Percentiles rank a stretch among this genome's conserved stretches.
These are phyloP conservation scores for Pituophis catenifer DNA, from an alignment of 2,113 vertebrate genomes.

Conservation along the genomic window DNA sequence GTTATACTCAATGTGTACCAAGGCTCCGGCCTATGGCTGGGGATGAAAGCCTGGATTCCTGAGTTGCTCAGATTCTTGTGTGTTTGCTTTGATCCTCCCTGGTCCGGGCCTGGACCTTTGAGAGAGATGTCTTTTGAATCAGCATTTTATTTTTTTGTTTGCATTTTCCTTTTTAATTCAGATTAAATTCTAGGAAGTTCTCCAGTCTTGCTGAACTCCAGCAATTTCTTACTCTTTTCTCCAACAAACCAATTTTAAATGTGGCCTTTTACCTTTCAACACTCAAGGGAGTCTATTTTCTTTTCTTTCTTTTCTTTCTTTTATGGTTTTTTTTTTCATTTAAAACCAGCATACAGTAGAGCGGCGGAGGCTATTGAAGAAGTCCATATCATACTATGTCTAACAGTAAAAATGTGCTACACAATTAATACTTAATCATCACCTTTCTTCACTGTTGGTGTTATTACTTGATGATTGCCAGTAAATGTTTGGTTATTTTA, in stretches of 20 bases:
- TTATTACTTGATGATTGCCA: background rate
- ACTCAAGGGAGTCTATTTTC: background rate
- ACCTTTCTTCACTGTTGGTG: background rate
- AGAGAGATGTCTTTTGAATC: constrained; percentile 1
- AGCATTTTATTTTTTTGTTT: background rate
- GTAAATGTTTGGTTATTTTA: background rate
- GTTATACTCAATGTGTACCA: too few species aligned
- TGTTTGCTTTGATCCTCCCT: too few species aligned
- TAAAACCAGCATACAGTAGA: background rate
- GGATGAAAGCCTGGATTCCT: too few species aligned
- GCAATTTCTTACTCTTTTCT: background rate
- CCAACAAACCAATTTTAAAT: background rate
- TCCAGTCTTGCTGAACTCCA: background rate
- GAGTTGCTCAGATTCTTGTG: too few species aligned
- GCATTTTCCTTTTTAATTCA: constrained; percentile 8
- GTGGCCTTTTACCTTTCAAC: background rate
- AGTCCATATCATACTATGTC: background rate
- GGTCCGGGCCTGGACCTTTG: too few species aligned
- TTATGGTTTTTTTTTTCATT: background rate
- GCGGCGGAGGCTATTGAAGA: background rate
- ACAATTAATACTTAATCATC: background rate
- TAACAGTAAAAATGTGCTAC: background rate
- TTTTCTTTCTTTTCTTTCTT: background rate
- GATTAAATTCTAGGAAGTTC: background rate
- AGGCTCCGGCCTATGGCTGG: too few species aligned